Evolutionary conservation across 2,888 invertebrate genomes (phyloP).

Genomic region (Asteroscopus sphinx): DNA sequence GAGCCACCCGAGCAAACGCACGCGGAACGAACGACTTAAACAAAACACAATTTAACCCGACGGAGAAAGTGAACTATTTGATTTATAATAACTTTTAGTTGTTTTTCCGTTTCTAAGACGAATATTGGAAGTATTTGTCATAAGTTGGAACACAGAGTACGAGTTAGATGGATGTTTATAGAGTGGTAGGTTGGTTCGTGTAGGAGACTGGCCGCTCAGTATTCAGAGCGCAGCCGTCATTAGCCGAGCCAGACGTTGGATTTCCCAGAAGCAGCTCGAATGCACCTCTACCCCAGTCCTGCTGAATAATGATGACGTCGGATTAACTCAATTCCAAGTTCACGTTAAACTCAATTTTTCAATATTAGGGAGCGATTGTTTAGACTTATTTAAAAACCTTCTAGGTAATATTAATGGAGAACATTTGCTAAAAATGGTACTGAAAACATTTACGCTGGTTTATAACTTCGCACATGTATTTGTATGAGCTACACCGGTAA

Average conservation of each 20-base stretch:
- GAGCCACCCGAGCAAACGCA: conserved; percentile 80
- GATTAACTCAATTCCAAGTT: conserved; percentile 70
- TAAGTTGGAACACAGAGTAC: conserved; percentile 27
- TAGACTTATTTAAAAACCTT: conserved; percentile 33
- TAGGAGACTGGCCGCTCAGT: conserved; percentile 73
- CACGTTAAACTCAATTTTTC: conserved; percentile 61
- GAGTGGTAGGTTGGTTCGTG: conserved; percentile 56
- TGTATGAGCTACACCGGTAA: conserved; percentile 29
- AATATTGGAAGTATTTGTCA: conserved; percentile 51
- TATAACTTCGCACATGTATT: conserved; percentile 7
- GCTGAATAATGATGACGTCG: conserved; percentile 83
- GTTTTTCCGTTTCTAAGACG: conserved; percentile 28
- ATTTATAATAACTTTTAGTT: conserved; percentile 77
- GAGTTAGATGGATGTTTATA: conserved; percentile 45
- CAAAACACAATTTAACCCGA: conserved; percentile 81
- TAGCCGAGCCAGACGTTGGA: conserved; percentile 84
- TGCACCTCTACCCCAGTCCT: conserved; percentile 70
- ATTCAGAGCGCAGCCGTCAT: conserved; percentile 84
- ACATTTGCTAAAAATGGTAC: conserved; percentile 20
- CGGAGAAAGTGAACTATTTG: conserved; percentile 81
- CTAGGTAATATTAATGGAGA: conserved; percentile 25
- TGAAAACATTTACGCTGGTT: neutral
- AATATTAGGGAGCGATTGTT: conserved; percentile 46
- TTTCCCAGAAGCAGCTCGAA: conserved; percentile 80
- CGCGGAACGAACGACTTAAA: conserved; percentile 78